Base-by-base conservation (phyloP, 2,113 vertebrate genomes). In the Vulpes vulpes region DNA sequence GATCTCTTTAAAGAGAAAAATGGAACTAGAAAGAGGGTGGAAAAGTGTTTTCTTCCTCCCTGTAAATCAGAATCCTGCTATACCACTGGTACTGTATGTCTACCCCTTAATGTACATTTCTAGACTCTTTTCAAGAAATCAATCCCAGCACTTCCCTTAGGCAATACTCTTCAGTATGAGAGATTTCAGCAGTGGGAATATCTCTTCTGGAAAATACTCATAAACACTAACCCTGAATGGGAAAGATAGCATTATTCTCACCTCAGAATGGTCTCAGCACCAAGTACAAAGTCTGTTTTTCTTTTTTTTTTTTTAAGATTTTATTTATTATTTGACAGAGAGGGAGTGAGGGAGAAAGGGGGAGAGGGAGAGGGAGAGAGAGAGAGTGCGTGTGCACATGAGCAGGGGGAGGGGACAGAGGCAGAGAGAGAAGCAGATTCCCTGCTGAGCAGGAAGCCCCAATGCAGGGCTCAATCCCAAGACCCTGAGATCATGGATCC, bases 131-230 rank as follows among this genome's bases (percentile, higher is more conserved):
- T 11, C 55, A 89, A 95, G 51, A 94, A 94, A 89, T 32, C 82
- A 93, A 91, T n/a, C 38, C 60, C 32, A 91, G 90, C 60, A 93
- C 69, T 96, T 96, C 82, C 65, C 65, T 94, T 91, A 93, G 74
- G 91, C 95, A 97, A 97, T 79, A 91, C 12, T 91, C 20, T 73
- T 96, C 49, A 84, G 59, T 89, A 27, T 85, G 43, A 85, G 43
- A 25, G 65, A 92, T 43, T 87, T 95, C 84, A 88, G 69, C 73
- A 91, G 57, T 43, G 32, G 43, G 43, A 94, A 53, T 67, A 53
- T 43, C 89, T 97, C 89, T 88, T 87, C 35, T 92, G 60, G 49
- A 79, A 95, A 84, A 96, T 23, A 95, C 71, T 25, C 59, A 65
- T 32, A 59, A 89, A 95, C n/a, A 89, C 71, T 73, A 80, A 91